Base-by-base conservation (phyloP, 2,888 invertebrate species). In the Nemapogon koenigi region DNA sequence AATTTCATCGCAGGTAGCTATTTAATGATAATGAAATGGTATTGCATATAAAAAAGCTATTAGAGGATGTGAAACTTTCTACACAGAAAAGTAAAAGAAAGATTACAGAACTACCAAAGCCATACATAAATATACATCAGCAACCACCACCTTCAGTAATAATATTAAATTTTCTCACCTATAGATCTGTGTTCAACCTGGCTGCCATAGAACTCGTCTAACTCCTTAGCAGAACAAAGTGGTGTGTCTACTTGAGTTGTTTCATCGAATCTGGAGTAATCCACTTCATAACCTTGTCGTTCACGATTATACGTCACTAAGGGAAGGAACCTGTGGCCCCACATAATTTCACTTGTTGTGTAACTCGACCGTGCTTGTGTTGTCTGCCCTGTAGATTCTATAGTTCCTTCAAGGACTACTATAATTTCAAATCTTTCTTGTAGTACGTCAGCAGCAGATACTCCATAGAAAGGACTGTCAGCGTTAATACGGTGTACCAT, bases 401-500 rank as follows among this genome's bases (percentile, higher is more conserved):
- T 87, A 7, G 88, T 90, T 28, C 91, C 92, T 62, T 92, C 91
- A 43, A 93, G 76, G 47, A 91, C 86, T 15, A 91, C 89, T 30
- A 93, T 88, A 55, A 94, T 81, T 70, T 93, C 86, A 60, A 93
- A 93, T 49, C 88, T 85, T 52, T 94, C 87, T 49, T 86, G 85
- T 28, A 90, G 78, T 55, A 94, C 83, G 57, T 93, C 92, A 28
- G 89, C 87, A 0, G 92, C 91, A 1, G 90, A 88, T 55, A 94
- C 85, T 41, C 87, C 85, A 67, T 89, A 95, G 50, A 96, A 87
- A 0, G 96, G 96, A 55, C 91, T 92, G 19, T 82, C 75, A 1
- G 82, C 85, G 59, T 94, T 89, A 56, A 96, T 95, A 54, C 83
- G 83, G 60, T 96, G 96, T 25, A 92, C 89, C 54, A 95, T 88